Conservation (phyloP, 2,888 invertebrate species). For the Polia nebulosa region DNA sequence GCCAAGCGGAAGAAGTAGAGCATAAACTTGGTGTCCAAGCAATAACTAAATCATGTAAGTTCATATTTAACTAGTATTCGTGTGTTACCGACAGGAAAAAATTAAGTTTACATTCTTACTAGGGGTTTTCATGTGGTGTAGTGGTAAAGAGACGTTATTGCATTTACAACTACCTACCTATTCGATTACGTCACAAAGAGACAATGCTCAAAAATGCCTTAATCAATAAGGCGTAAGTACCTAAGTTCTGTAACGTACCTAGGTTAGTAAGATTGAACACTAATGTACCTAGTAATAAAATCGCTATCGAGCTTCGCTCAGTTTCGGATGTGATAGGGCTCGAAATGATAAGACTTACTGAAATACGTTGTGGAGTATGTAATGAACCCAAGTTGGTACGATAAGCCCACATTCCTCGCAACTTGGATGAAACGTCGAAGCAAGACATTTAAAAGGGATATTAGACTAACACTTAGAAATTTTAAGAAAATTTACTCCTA, state of each 20-base stretch:
- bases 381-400: neutral
- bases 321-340: neutral
- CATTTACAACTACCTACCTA: neutral
- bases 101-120: neutral
- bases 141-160: neutral
- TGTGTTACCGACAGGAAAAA: neutral
- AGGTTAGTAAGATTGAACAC: too few relatives aligned
- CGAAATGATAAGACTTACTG: neutral
- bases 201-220: too few relatives aligned
- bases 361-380: conserved; percentile 12
- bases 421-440: neutral
- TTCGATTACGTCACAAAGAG: too few relatives aligned
- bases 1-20: conserved; percentile 50
- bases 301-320: conserved; percentile 8
- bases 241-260: too few relatives aligned
- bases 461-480: too few relatives aligned
- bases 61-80: neutral
- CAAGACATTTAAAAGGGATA: too few relatives aligned
- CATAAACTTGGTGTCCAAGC: conserved; percentile 51
- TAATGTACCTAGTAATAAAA: conserved; percentile 7
- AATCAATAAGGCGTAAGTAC: too few relatives aligned
- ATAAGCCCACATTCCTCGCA: neutral
- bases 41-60: conserved; percentile 43
- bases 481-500: too few relatives aligned
- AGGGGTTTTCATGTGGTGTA: neutral